Evolutionary conservation across 2,888 invertebrate species (phyloP).

Genomic region (Chaitophorus viminalis): DNA sequence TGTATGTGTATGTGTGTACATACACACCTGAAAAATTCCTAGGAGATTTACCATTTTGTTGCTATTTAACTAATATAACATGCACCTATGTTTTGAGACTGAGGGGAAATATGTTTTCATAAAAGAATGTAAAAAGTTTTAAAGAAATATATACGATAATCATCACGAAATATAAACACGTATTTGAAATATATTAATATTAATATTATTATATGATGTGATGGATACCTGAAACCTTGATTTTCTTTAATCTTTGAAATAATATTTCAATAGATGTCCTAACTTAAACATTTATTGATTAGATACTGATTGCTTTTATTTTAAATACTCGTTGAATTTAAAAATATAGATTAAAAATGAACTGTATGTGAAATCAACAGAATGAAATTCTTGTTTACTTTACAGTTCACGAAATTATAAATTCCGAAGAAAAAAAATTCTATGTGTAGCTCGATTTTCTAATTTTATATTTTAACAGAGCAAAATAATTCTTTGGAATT

Average conservation of each 20-base stretch:
- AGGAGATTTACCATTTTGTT: background rate
- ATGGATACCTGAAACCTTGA: background rate
- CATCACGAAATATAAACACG: background rate
- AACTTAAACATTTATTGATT: background rate
- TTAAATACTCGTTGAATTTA: background rate
- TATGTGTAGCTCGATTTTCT: background rate
- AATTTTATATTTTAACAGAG: background rate
- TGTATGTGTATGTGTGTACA: background rate
- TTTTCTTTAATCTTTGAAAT: background rate
- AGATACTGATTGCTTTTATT: background rate
- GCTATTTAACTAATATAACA: conserved; percentile 3
- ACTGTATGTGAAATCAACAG: too few relatives aligned
- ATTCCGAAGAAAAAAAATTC: too few relatives aligned
- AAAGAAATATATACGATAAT: too few relatives aligned
- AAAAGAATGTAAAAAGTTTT: background rate
- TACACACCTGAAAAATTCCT: conserved; percentile 14
- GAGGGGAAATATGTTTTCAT: background rate
- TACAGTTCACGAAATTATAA: too few relatives aligned
- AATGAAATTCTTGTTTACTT: too few relatives aligned
- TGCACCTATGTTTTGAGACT: background rate
- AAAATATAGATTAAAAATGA: background rate
- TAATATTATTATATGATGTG: background rate
- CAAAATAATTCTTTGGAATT: background rate
- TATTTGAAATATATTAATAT: background rate
- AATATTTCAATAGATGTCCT: background rate